Evolutionary conservation across 2,888 invertebrate genomes (phyloP).

Genomic region (Tipula lateralis): DNA sequence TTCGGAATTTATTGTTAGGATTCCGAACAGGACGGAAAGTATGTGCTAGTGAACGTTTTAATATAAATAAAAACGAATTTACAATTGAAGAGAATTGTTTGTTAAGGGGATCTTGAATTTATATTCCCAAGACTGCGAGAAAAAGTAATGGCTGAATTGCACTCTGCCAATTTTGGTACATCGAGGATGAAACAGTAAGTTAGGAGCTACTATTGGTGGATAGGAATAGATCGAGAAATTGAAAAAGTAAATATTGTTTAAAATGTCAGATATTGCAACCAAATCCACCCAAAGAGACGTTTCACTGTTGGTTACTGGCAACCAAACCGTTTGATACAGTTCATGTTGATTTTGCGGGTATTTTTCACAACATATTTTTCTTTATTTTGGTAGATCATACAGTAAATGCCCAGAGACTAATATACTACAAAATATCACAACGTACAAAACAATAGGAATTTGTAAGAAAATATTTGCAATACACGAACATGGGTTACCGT

Average conservation of each 20-base stretch:
- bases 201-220: constrained; percentile 37
- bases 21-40: background rate
- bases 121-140: constrained; percentile 27
- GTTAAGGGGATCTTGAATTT: constrained; percentile 29
- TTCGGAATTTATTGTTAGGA: too few species aligned
- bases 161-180: too few species aligned
- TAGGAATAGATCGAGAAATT: constrained; percentile 36
- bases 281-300: constrained; percentile 32
- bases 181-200: constrained; percentile 35
- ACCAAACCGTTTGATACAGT: constrained; percentile 36
- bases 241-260: constrained; percentile 35
- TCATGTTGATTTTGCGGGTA: constrained; percentile 36
- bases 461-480: too few species aligned
- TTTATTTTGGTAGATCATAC: constrained; percentile 35
- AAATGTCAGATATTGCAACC: constrained; percentile 32
- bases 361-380: constrained; percentile 26
- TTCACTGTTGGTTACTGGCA: constrained; percentile 35
- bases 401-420: constrained; percentile 36
- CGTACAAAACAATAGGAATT: too few species aligned
- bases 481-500: too few species aligned
- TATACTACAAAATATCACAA: constrained; percentile 31
- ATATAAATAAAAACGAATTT: constrained; percentile 32
- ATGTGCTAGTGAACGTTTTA: background rate
- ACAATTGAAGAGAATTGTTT: constrained; percentile 35
- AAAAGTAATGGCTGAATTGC: background rate